Percentiles rank a stretch among this genome's conserved stretches.
Conservation (phyloP, 1,140 invertebrate species). For the Chrysoperla carnea region DNA sequence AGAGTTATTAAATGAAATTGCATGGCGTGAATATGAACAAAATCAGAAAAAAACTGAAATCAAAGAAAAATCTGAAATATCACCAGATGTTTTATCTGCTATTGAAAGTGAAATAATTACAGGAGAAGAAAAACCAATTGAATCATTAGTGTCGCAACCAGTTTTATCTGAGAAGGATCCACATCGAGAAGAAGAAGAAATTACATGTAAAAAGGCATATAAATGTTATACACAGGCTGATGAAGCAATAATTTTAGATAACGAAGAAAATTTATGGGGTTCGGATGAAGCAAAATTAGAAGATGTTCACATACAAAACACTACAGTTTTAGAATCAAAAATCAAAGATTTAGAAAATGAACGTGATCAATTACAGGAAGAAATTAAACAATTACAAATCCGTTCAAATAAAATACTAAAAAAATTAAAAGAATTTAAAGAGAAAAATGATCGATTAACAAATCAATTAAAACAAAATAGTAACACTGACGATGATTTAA, state of each 20-base stretch:
- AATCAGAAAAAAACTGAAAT: not conserved
- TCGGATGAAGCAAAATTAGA: conserved; percentile 27
- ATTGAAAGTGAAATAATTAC: not conserved
- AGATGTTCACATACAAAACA: conserved; percentile 17
- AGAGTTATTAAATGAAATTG: conserved; percentile 16
- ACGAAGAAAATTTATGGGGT: conserved; percentile 32
- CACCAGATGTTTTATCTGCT: not conserved
- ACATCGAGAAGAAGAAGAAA: not conserved
- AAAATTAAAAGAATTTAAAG: conserved; percentile 56
- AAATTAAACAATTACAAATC: conserved; percentile 36
- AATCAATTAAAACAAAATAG: conserved; percentile 31
- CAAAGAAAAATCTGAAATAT: not conserved
- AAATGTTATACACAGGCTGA: conserved; percentile 17
- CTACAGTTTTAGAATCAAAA: conserved; percentile 12
- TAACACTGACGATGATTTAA: conserved; percentile 35
- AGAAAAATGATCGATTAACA: conserved; percentile 38
- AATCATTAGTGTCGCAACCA: conserved; percentile 2
- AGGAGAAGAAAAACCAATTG: conserved; percentile 6
- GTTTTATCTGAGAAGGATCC: not conserved
- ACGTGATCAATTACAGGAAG: conserved; percentile 27
- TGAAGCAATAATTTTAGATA: conserved; percentile 11
- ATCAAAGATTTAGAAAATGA: conserved; percentile 27
- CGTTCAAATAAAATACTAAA: conserved; percentile 50
- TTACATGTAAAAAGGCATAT: conserved; percentile 25
- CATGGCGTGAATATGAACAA: conserved; percentile 12